Evolutionary conservation across 2,888 invertebrate species (phyloP).

Genomic region (Macaria liturata): DNA sequence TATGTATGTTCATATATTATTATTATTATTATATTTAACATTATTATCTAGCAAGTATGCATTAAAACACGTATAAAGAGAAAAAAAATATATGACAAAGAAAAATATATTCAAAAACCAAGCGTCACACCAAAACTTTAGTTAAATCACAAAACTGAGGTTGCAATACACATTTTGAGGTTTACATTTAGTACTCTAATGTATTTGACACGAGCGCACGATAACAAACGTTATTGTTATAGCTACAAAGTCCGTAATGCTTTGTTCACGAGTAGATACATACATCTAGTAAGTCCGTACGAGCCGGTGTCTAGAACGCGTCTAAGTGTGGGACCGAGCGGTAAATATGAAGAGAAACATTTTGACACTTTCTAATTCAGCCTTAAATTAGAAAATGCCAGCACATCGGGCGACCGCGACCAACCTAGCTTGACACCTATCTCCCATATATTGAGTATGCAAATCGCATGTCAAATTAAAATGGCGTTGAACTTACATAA

Average conservation of each 20-base stretch:
- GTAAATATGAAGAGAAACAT: slow-evolving; percentile 34
- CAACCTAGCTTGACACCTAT: slow-evolving; percentile 28
- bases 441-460: slow-evolving; percentile 18
- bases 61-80: slow-evolving; percentile 47
- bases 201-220: slow-evolving; percentile 37
- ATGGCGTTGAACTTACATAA: slow-evolving; percentile 33
- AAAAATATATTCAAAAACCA: slow-evolving; percentile 32
- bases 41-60: slow-evolving; percentile 53
- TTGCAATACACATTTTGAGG: slow-evolving; percentile 34
- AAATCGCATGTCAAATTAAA: slow-evolving; percentile 36
- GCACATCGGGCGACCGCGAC: slow-evolving; percentile 65
- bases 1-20: slow-evolving; percentile 31
- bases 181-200: slow-evolving; percentile 13
- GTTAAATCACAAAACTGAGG: slow-evolving; percentile 60
- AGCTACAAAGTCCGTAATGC: slow-evolving; percentile 72
- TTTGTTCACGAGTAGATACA: slow-evolving; percentile 65
- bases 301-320: slow-evolving; percentile 32
- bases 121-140: slow-evolving; percentile 46
- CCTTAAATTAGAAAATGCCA: slow-evolving; percentile 81
- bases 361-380: slow-evolving; percentile 80
- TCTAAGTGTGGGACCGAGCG: slow-evolving; percentile 34
- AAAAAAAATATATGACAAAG: slow-evolving; percentile 34
- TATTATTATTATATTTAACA: slow-evolving; percentile 38
- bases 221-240: slow-evolving; percentile 69
- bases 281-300: too few relatives aligned